Percentiles rank a stretch among this genome's conserved stretches.
Conservation (phyloP, 2,113 vertebrate species). For the Gnathonemus echidnorhynchus region DNA sequence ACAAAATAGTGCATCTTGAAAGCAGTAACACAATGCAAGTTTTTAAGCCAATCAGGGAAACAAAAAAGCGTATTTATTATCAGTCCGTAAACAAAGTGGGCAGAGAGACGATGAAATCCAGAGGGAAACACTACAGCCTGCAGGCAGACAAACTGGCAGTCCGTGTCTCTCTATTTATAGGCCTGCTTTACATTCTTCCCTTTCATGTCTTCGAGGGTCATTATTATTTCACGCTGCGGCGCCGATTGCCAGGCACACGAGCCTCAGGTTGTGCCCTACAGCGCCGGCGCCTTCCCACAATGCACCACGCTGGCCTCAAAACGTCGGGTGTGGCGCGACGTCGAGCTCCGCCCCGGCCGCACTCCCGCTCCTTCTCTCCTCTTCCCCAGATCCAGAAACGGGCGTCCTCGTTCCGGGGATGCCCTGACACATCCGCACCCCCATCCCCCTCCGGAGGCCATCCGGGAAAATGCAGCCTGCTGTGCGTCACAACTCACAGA, state of each 20-base stretch:
- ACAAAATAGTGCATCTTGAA: neutral
- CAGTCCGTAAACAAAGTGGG: neutral
- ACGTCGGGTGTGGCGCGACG: neutral
- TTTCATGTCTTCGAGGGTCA: neutral
- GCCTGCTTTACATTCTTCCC: slow-evolving; percentile 54
- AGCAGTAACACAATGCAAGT: neutral
- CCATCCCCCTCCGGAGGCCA: neutral
- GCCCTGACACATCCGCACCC: neutral
- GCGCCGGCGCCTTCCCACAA: neutral
- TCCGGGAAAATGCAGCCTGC: neutral
- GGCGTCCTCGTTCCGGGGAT: neutral
- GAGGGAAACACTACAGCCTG: slow-evolving; percentile 34
- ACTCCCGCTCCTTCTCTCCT: neutral
- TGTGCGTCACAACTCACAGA: neutral
- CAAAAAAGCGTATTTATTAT: neutral
- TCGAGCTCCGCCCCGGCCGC: neutral
- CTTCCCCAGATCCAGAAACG: neutral
- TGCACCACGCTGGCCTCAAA: neutral
- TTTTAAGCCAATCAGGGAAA: neutral
- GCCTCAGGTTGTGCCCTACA: neutral
- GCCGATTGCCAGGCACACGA: neutral
- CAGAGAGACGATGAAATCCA: slow-evolving; percentile 24
- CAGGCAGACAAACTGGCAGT: slow-evolving; percentile 47
- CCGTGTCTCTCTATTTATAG: slow-evolving; percentile 60
- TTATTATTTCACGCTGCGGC: neutral